Percentiles rank a stretch among this genome's conserved stretches.
phyloP scores from a whole-genome alignment of 2,113 vertebrate genomes.

The Trogon melanurus region DNA sequence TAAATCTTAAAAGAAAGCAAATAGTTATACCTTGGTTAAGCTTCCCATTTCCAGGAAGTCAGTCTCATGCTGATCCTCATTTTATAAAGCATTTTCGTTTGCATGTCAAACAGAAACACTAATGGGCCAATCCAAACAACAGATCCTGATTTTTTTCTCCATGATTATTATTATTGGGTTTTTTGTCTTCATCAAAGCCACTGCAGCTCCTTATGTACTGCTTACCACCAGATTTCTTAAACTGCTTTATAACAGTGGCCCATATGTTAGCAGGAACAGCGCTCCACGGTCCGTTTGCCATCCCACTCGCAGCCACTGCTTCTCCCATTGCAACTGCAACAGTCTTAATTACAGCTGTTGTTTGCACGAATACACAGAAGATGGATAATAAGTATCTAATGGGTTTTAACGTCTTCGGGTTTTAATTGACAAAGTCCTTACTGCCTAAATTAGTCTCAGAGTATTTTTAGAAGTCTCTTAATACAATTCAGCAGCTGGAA shows the following conservation, averaged over 20 bases:
- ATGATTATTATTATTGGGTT: background rate
- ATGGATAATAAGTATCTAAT: background rate
- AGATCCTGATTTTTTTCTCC: background rate
- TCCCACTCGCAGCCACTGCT: background rate
- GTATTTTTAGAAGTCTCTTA: conserved; percentile 1
- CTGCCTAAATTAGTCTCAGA: background rate
- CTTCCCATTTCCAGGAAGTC: background rate
- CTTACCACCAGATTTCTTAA: background rate
- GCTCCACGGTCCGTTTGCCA: background rate
- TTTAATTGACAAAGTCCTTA: background rate
- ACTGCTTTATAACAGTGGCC: background rate
- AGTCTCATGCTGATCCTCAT: background rate
- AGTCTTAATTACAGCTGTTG: background rate
- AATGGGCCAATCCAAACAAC: background rate
- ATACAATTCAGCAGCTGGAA: conserved; percentile 6
- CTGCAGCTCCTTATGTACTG: background rate
- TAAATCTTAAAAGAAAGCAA: background rate
- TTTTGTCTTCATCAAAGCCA: background rate
- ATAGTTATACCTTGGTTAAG: background rate
- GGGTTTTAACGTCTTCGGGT: background rate
- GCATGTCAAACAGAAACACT: background rate
- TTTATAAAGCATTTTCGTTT: background rate
- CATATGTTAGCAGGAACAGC: background rate
- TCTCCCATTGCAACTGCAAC: background rate
- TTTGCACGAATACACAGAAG: background rate